A percentile compares a stretch with the other conserved stretches of the same genome.
Conservation (phyloP, 1,140 invertebrate species). For the Rhyacophila brunnea region DNA sequence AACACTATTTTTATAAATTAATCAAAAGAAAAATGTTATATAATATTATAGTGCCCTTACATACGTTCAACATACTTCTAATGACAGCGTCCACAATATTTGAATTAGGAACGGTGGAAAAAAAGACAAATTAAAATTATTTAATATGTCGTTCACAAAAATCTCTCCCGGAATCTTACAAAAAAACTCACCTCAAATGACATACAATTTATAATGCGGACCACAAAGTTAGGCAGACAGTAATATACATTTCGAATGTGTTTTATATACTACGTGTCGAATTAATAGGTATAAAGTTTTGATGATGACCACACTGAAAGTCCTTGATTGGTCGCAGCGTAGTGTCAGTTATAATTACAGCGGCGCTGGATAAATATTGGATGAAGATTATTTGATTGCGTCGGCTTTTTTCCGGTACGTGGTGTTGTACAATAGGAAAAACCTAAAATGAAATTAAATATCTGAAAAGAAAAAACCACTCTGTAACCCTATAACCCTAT, state of each 20-base stretch:
- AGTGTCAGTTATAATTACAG: slow-evolving; percentile 27
- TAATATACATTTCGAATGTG: too few relatives aligned
- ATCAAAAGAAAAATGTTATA: too few relatives aligned
- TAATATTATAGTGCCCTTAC: slow-evolving; percentile 3
- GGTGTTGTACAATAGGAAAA: too few relatives aligned
- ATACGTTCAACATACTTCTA: background rate
- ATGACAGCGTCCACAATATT: slow-evolving; percentile 24
- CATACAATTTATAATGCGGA: too few relatives aligned
- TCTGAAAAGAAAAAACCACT: too few relatives aligned
- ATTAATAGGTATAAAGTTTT: background rate
- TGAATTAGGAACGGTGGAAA: slow-evolving; percentile 19
- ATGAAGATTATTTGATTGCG: slow-evolving; percentile 25
- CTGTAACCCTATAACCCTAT: too few relatives aligned
- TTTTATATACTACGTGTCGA: too few relatives aligned
- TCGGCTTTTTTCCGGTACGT: background rate
- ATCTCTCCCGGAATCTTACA: background rate
- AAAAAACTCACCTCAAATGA: background rate
- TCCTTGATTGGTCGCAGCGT: slow-evolving; percentile 2
- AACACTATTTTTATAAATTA: too few relatives aligned
- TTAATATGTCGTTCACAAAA: background rate
- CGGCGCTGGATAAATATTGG: slow-evolving; percentile 27
- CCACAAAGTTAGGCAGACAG: too few relatives aligned
- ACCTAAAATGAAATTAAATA: too few relatives aligned
- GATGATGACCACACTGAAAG: background rate
- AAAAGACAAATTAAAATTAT: slow-evolving; percentile 17